Percentiles rank a stretch among this genome's conserved stretches.
phyloP scores from a whole-genome alignment of 2,888 invertebrate genomes.

The Heliconius ethilla region DNA sequence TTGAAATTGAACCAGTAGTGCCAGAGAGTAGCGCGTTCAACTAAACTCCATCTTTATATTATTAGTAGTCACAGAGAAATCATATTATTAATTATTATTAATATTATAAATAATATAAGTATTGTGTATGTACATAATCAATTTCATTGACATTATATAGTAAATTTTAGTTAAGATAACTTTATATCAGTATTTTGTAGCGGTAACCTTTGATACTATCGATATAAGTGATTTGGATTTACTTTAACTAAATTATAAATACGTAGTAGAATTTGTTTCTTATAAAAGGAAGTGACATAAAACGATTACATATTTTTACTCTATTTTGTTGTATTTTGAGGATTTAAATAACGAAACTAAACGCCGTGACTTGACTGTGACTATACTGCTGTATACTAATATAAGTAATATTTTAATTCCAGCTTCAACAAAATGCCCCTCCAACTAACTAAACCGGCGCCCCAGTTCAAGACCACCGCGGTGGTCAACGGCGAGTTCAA shows the following conservation, averaged over 20 bases:
- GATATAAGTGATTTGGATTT: background rate
- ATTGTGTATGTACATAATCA: background rate
- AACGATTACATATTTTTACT: no score
- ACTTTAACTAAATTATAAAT: background rate
- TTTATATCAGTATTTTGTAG: background rate
- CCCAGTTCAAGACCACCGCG: slow-evolving; percentile 89
- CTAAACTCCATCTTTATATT: no score
- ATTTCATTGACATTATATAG: background rate
- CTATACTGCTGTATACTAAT: background rate
- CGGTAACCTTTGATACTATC: slow-evolving; percentile 4
- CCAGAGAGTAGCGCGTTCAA: no score
- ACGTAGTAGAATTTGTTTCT: background rate
- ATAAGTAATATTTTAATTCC: slow-evolving; percentile 45
- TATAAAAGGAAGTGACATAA: no score
- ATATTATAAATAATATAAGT: background rate
- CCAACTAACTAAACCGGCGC: slow-evolving; percentile 88
- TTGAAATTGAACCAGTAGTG: no score
- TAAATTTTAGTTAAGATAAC: background rate
- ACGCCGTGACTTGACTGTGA: background rate
- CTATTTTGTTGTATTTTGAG: background rate
- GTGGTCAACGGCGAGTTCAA: slow-evolving; percentile 93
- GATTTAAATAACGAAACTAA: background rate
- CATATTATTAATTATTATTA: no score
- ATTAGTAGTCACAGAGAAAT: no score
- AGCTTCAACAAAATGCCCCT: slow-evolving; percentile 82